phyloP scores from a whole-genome alignment of 2,888 invertebrate species.

The Phoronis australis region DNA sequence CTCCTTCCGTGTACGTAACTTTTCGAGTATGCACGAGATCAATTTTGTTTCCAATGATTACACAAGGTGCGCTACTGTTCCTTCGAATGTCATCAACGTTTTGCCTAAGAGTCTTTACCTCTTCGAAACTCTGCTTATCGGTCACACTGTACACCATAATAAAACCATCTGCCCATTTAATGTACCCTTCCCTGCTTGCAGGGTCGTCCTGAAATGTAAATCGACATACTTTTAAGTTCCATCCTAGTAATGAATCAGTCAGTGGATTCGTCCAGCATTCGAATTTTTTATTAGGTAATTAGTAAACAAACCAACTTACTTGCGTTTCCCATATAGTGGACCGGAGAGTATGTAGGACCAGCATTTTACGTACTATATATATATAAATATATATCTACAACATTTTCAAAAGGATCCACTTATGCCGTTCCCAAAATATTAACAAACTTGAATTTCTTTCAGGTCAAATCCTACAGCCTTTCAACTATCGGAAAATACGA shows the following conservation, averaged over 20 bases:
- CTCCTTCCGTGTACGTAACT: conserved; percentile 36
- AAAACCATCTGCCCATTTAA: conserved; percentile 47
- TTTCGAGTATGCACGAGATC: conserved; percentile 39
- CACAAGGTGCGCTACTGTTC: conserved; percentile 38
- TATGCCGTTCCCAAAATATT: too few relatives aligned
- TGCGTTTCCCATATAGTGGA: too few relatives aligned
- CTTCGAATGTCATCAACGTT: conserved; percentile 39
- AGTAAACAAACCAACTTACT: too few relatives aligned
- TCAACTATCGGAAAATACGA: background rate
- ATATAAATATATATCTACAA: too few relatives aligned
- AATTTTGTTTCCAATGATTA: conserved; percentile 44
- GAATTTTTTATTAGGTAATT: too few relatives aligned
- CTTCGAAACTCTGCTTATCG: conserved; percentile 41
- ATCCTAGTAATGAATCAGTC: too few relatives aligned
- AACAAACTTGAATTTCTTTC: background rate
- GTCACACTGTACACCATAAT: conserved; percentile 44
- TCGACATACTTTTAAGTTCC: background rate
- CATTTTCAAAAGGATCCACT: too few relatives aligned
- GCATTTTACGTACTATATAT: too few relatives aligned
- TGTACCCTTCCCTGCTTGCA: conserved; percentile 33
- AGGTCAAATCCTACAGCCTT: background rate
- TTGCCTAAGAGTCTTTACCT: conserved; percentile 30
- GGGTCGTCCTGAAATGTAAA: conserved; percentile 24
- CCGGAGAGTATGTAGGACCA: too few relatives aligned
- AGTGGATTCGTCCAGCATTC: too few relatives aligned